Conservation (phyloP, 2,113 vertebrate species). For the Rhipidura dahli region DNA sequence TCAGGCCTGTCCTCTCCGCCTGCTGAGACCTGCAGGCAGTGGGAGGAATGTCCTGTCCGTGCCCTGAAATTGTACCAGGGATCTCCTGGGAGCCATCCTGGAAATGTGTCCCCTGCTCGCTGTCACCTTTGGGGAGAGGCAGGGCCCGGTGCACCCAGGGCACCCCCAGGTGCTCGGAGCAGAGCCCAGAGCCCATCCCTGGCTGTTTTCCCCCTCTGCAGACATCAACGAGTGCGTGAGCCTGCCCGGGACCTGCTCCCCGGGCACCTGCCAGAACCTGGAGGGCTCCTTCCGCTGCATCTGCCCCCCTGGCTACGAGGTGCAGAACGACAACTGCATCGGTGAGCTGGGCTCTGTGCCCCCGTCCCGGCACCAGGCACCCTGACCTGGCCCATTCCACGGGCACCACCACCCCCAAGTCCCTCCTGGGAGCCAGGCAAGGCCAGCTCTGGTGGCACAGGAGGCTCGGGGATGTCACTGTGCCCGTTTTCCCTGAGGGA, state of each 20-base stretch:
- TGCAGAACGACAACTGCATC: constrained; percentile 90
- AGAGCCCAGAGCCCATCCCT: background rate
- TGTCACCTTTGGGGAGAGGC: background rate
- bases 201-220: constrained; percentile 31
- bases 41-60: background rate
- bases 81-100: background rate
- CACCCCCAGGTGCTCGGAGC: background rate
- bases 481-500: background rate
- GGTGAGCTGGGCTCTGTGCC: constrained; percentile 69
- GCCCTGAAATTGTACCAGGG: background rate
- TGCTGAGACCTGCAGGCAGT: background rate
- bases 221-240: constrained; percentile 91
- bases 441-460: fast-evolving
- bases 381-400: background rate
- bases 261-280: constrained; percentile 92
- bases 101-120: background rate
- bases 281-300: constrained; percentile 94
- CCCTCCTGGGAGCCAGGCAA: background rate
- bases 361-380: background rate
- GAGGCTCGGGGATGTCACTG: background rate
- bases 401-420: background rate
- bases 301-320: constrained; percentile 88
- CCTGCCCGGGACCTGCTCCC: constrained; percentile 84
- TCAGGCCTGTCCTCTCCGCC: fast-evolving
- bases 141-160: background rate